These are phyloP conservation scores for Lampropteryx suffumata DNA, from an alignment of 2,888 invertebrate species.

Conservation along the genomic window DNA sequence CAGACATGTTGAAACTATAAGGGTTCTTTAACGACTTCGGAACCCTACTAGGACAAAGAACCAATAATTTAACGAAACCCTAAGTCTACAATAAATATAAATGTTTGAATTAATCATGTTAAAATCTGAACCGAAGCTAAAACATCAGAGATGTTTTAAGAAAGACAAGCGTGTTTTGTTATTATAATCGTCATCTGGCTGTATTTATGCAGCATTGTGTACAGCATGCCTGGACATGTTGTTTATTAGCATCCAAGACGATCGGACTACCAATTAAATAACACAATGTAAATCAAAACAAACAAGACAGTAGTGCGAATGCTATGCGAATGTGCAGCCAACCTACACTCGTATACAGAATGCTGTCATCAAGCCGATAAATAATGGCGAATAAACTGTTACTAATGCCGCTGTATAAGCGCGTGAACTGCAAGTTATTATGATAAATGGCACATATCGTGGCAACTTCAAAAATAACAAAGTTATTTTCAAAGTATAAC, in stretches of 20 bases:
- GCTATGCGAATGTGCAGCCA: constrained; percentile 13
- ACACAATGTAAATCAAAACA: constrained; percentile 28
- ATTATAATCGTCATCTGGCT: constrained; percentile 1
- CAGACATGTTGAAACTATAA: too few relatives aligned
- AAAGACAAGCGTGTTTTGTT: constrained; percentile 6
- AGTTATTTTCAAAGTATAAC: constrained; percentile 52
- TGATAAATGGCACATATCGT: constrained; percentile 63
- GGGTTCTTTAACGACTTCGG: too few relatives aligned
- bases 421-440: constrained; percentile 67
- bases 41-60: too few relatives aligned
- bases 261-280: constrained; percentile 20
- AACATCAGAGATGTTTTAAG: too few relatives aligned
- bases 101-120: too few relatives aligned
- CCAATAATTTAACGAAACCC: too few relatives aligned
- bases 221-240: constrained; percentile 11
- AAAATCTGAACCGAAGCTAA: too few relatives aligned
- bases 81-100: too few relatives aligned
- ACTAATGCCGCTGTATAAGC: constrained; percentile 73
- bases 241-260: constrained; percentile 20
- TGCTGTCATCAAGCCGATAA: constrained; percentile 24
- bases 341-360: constrained; percentile 16
- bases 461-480: constrained; percentile 52
- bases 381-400: constrained; percentile 57
- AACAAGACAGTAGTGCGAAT: constrained; percentile 13
- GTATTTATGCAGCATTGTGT: constrained; percentile 12